Evolutionary conservation across 1,140 invertebrate species (phyloP), one percentile per base, ranked within the genome.

Genomic region (Panulirus ornatus): DNA sequence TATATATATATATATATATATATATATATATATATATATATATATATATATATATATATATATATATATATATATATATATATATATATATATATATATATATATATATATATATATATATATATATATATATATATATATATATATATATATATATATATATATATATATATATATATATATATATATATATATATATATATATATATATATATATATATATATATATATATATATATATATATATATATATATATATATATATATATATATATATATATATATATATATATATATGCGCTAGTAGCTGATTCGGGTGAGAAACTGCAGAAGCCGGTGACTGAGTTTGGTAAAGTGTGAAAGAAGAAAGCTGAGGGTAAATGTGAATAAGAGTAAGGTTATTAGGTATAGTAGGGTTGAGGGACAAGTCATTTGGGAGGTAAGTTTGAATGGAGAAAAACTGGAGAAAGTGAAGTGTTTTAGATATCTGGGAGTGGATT

Each of bases 201-300:
- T 73, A 73, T 36, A 73, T 58, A 58, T 58, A 58, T 58, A 58
- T 58, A 73, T 73, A 73, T 73, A 27, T 27, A 27, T 27, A 27
- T 27, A 73, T 75, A 75, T 75, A 75, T 75, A 75, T 75, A 75
- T 75, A 75, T 75, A 75, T 75, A 75, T 75, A 75, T 75, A 75
- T 75, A 75, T 73, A 75, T 75, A 75, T 75, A 75, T 75, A 75
- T 75, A 75, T 75, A 75, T 75, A 75, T 75, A 75, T 75, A 75
- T 75, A 75, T 75, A 75, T 75, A 75, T 75, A 75, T 75, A 75
- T 81, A 58, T 58, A 58, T 58, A 58, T 58, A 58, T 58, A 58
- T 58, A 58, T 58, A 58, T 58, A 58, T 58, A 58, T 58, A 58
- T n/a, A n/a, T n/a, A n/a, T n/a, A n/a, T n/a, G n/a, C n/a, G n/a